phyloP scores from a whole-genome alignment of 2,888 invertebrate genomes.

The Eueremaeus valkanovi region DNA sequence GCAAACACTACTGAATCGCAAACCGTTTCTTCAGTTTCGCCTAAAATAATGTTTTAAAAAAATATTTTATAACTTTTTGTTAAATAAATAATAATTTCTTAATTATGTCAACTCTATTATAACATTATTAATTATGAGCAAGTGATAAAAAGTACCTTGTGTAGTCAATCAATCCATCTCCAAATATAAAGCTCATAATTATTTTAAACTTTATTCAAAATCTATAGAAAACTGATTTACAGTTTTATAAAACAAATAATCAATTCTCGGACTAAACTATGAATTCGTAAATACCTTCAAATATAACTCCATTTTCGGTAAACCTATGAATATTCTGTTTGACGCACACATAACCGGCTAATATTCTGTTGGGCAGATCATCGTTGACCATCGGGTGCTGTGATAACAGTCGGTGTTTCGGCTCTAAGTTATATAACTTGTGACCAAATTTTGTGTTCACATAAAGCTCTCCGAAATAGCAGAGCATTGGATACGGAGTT shows the following conservation, averaged over 20 bases:
- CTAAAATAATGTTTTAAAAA: too few relatives aligned
- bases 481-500: conserved; percentile 43
- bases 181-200: too few relatives aligned
- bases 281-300: conserved; percentile 49
- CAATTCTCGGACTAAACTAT: too few relatives aligned
- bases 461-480: conserved; percentile 43
- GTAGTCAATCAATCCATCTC: too few relatives aligned
- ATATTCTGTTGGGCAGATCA: conserved; percentile 54
- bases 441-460: conserved; percentile 52
- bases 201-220: too few relatives aligned
- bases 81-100: too few relatives aligned
- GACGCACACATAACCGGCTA: conserved; percentile 52
- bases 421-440: conserved; percentile 52
- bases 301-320: conserved; percentile 49
- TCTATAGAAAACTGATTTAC: background rate
- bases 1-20: conserved; percentile 52
- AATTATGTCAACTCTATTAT: background rate
- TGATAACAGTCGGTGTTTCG: conserved; percentile 51
- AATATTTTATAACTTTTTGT: too few relatives aligned
- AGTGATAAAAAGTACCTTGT: too few relatives aligned
- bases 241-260: background rate
- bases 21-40: background rate
- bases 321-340: conserved; percentile 51
- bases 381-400: conserved; percentile 53
- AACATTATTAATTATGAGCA: too few relatives aligned